Base-by-base conservation (phyloP, 2,797 vertebrate species). In the Hirundo rustica region DNA sequence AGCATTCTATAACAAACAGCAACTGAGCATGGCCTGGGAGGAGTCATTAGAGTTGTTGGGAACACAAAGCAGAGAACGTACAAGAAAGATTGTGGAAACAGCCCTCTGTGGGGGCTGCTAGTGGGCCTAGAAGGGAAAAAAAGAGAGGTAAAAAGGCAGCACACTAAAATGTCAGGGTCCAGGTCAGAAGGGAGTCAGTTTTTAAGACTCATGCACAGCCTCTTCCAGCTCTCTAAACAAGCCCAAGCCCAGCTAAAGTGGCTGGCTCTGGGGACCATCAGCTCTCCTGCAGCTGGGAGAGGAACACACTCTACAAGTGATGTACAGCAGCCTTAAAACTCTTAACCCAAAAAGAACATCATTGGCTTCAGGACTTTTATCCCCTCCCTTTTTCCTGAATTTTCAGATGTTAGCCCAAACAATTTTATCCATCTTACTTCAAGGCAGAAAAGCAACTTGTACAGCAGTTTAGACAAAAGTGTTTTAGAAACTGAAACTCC, bases 51-150 rank as follows among this genome's bases (percentile, higher is more conserved):
- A 66, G 36, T 6, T 40, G 45, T 13, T 27, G 4, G 12, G 48
- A 83, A n/a, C 1, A 26, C 1, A 0, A 67, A 51, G 8, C 11
- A 34, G 13, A 40, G 19, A 50, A 80, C 3, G 0, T 2, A 21
- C 0, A 13, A 5, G 2, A 65, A 60, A 12, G 22, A n/a, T 1
- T 34, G 16, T 7, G 8, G 16, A 55, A 32, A 57, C 22, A 62
- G 8, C 2, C 51, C 23, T 29, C 7, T 11, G 15, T 16, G 22
- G 21, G 9, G 81, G 21, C 45, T 91, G 45, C 50, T 50, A 36
- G 70, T 13, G 40, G 22, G 65, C 42, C 26, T 32, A 50, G 21
- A 81, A 72, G 17, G 15, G 13, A 21, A 20, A 60, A 62, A n/a
- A n/a, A n/a, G n/a, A 47, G 29, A 82, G 14, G 25, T 44, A 32